Evolutionary conservation across 2,113 vertebrate genomes (phyloP).

Genomic region (Bubo scandiacus): DNA sequence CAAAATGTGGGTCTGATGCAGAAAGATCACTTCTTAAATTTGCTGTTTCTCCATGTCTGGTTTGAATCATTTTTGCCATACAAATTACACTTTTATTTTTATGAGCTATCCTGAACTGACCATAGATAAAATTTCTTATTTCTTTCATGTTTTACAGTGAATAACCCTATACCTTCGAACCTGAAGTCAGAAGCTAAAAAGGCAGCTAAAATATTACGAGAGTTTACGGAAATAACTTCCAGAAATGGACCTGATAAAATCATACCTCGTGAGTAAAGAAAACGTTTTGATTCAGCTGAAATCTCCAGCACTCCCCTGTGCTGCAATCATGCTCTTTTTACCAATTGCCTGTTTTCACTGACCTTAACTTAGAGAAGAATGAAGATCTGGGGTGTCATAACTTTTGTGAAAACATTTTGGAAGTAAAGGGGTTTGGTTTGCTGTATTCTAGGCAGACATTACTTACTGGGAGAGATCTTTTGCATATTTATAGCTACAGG

Average conservation of each 20-base stretch:
- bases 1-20: not conserved
- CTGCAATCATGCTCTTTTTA: not conserved
- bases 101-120: not conserved
- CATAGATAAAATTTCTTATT: not conserved
- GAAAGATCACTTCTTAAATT: not conserved
- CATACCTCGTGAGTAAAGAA: constrained; percentile 83
- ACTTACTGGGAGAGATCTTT: not conserved
- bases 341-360: not conserved
- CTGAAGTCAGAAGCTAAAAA: constrained; percentile 95
- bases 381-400: not conserved
- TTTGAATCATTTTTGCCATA: not conserved
- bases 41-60: not conserved
- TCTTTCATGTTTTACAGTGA: constrained; percentile 81
- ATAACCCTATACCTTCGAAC: constrained; percentile 93
- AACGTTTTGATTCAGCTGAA: not conserved
- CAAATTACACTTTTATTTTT: not conserved
- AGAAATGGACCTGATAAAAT: constrained; percentile 92
- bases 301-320: not conserved
- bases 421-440: not conserved
- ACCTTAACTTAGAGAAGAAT: not conserved
- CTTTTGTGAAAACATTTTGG: not conserved
- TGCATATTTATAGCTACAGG: not conserved
- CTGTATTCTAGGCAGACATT: not conserved
- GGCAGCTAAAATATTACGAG: constrained; percentile 92
- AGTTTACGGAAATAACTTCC: constrained; percentile 94